These are phyloP conservation scores for Orchesellides sinensis DNA, from an alignment of 2,888 invertebrate genomes.

Conservation along the genomic window DNA sequence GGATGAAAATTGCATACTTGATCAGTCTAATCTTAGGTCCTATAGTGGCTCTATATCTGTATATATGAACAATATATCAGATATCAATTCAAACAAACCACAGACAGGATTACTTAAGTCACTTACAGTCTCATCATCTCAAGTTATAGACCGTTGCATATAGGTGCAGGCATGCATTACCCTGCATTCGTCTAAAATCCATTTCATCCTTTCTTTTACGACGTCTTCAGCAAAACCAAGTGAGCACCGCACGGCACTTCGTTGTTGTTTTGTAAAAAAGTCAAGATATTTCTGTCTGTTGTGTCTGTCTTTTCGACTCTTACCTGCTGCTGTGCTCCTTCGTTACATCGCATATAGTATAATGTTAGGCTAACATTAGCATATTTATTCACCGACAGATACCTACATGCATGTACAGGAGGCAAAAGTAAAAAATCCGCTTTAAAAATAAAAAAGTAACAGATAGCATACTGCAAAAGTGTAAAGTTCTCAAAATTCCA, in stretches of 20 bases:
- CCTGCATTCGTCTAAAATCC: conserved; percentile 1
- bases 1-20: neutral
- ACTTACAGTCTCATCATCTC: no score
- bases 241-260: conserved; percentile 56
- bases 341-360: neutral
- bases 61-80: no score
- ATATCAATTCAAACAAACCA: no score
- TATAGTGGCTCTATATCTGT: no score
- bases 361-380: neutral
- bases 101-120: neutral
- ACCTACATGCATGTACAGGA: neutral
- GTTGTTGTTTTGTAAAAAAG: conserved; percentile 42
- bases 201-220: neutral
- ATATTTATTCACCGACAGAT: neutral
- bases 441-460: conserved; percentile 9
- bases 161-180: neutral
- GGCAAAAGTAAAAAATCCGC: neutral
- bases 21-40: neutral
- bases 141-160: no score
- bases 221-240: conserved; percentile 44
- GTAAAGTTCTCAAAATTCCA: conserved; percentile 51
- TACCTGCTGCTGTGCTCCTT: conserved; percentile 14
- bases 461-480: conserved; percentile 16
- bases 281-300: conserved; percentile 39
- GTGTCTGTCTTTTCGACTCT: neutral